Evolutionary conservation across 2,797 vertebrate genomes (phyloP).

Genomic region (Peromyscus attwateri): DNA sequence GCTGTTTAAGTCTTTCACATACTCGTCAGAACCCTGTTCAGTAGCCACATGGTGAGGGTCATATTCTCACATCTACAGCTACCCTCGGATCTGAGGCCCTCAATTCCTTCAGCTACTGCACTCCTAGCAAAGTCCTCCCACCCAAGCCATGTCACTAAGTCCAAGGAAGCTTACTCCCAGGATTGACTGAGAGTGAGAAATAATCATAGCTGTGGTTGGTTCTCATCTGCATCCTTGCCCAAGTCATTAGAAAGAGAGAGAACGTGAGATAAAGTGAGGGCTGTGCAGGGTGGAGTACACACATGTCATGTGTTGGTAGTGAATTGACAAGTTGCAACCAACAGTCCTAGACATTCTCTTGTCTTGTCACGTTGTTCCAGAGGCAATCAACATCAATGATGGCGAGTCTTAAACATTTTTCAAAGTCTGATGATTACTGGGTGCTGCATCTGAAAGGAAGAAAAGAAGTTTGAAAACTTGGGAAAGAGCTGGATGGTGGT

Average conservation of each 20-base stretch:
- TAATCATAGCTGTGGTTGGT: neutral
- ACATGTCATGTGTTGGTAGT: neutral
- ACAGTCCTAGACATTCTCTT: neutral
- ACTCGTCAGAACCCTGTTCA: neutral
- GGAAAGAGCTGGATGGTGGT: neutral
- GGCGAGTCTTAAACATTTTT: neutral
- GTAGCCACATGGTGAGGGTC: neutral
- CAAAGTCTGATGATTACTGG: neutral
- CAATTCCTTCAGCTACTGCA: neutral
- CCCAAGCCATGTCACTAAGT: neutral
- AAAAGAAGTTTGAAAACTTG: neutral
- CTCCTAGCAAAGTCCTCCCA: neutral
- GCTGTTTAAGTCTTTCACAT: neutral
- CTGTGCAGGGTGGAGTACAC: neutral
- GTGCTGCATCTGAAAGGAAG: neutral
- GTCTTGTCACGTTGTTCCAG: neutral
- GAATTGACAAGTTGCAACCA: neutral
- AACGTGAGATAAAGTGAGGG: too few relatives aligned
- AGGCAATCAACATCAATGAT: neutral
- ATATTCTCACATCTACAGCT: neutral
- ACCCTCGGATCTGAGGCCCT: too few relatives aligned
- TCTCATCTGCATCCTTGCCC: neutral
- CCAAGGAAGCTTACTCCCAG: neutral
- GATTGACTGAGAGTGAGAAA: neutral
- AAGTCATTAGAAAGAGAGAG: neutral